Evolutionary conservation across 2,888 invertebrate genomes (phyloP), one percentile per base, ranked within the genome.

Genomic region (Drosophila borealis): DNA sequence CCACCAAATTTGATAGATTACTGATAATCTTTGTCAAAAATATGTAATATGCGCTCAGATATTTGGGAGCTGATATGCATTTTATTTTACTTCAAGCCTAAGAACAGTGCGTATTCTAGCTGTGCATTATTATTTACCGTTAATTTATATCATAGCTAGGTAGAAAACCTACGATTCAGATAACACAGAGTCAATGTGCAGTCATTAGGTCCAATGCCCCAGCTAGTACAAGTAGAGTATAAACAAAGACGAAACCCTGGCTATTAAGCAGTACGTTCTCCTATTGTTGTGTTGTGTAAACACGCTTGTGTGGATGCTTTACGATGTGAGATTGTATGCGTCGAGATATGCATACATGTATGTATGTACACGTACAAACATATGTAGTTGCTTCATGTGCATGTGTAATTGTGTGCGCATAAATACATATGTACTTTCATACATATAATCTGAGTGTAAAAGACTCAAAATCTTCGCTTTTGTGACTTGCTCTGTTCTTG

Each of bases 401-500:
- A 41, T 14, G 17, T 13, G 4, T 17, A 44, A 11, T 3, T 33
- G 36, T 17, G 4, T 45, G 8, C 19, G 17, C 11, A n/a, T 41
- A 42, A 17, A 17, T 17, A 17, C n/a, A 8, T 29, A 34, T 14
- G 2, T 39, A 13, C 37, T 29, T 29, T 29, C 8, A 29, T 29
- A 33, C 34, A 29, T 48, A 39, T 42, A 39, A 54, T 10, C 46
- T 13, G 34, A 46, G 60, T 48, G 42, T 61, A 37, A 56, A 37
- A 61, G 55, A 54, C 76, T 57, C 59, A 33, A 66, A 60, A 60
- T 76, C 46, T 48, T 41, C n/a, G 54, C 69, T 62, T 44, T 64
- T 78, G 65, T 71, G 76, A 80, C n/a, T 78, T 65, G 63, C 56
- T 45, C 42, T 57, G 65, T 44, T 73, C 60, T 64, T 68, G 55